Conservation (phyloP, 2,888 invertebrate genomes). For the Limnephilus marmoratus region DNA sequence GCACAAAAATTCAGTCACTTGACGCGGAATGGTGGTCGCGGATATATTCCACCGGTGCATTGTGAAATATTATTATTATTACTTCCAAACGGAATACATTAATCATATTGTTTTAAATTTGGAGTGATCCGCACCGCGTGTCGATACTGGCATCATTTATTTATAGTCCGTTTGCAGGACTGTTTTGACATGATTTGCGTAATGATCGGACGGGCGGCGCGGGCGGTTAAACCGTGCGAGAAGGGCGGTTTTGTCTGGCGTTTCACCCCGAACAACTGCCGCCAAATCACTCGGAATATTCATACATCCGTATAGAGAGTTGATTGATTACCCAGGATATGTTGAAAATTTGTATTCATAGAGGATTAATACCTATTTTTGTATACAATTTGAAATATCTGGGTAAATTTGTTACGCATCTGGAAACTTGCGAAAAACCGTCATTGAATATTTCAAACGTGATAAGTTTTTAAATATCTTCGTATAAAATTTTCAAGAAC, state of each 20-base stretch:
- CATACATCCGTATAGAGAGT: not conserved
- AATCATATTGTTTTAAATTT: slow-evolving; percentile 23
- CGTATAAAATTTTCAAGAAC: too few species aligned
- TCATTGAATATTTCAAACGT: too few species aligned
- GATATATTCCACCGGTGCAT: not conserved
- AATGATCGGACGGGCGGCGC: slow-evolving; percentile 2
- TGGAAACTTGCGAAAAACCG: too few species aligned
- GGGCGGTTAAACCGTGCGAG: slow-evolving; percentile 6
- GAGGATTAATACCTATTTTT: not conserved
- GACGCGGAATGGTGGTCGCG: not conserved
- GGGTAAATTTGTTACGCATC: not conserved
- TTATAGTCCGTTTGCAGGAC: slow-evolving; percentile 1
- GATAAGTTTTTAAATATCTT: too few species aligned
- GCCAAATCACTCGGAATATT: slow-evolving; percentile 11
- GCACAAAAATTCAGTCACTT: not conserved
- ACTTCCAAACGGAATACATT: not conserved
- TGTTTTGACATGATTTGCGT: slow-evolving; percentile 32
- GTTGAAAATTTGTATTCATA: not conserved
- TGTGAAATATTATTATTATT: not conserved
- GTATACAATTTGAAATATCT: not conserved
- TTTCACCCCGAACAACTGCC: not conserved
- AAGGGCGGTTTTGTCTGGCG: slow-evolving; percentile 7
- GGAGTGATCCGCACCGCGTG: slow-evolving; percentile 14
- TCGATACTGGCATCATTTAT: slow-evolving; percentile 2
- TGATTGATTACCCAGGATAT: not conserved